Conservation (phyloP, 2,797 vertebrate genomes). For the Simalia tracyae region DNA sequence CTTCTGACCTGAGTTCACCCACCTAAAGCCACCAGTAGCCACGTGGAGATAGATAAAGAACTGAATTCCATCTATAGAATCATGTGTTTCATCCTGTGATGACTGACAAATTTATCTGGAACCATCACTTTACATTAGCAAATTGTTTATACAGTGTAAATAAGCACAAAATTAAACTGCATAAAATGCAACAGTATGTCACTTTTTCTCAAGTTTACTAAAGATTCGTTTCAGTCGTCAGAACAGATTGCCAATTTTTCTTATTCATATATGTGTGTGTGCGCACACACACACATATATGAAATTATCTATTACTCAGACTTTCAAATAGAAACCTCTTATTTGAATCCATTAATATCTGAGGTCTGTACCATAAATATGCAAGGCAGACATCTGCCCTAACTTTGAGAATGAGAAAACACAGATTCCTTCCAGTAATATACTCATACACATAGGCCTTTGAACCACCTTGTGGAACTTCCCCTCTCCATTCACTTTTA, state of each 20-base stretch:
- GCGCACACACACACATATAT: background rate
- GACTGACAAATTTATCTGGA: background rate
- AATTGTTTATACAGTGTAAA: background rate
- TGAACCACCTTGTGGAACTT: background rate
- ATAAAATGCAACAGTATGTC: background rate
- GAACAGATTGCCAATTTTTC: background rate
- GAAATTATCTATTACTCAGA: background rate
- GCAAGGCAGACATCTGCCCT: background rate
- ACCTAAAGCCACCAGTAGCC: no score
- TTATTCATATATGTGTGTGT: background rate
- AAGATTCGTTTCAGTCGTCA: background rate
- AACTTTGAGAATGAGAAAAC: constrained; percentile 17
- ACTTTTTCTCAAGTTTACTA: background rate
- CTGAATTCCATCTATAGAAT: background rate
- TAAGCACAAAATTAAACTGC: background rate
- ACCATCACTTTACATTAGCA: background rate
- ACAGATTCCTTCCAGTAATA: constrained; percentile 1
- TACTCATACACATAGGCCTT: background rate
- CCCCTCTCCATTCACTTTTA: background rate
- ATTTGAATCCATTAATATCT: constrained; percentile 10
- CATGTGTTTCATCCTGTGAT: background rate
- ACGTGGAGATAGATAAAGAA: background rate
- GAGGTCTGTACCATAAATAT: constrained; percentile 5
- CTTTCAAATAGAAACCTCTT: constrained; percentile 26
- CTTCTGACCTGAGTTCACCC: background rate